A percentile compares a stretch with the other conserved stretches of the same genome.
Conservation (phyloP, 2,113 vertebrate species). For the Lepus europaeus region DNA sequence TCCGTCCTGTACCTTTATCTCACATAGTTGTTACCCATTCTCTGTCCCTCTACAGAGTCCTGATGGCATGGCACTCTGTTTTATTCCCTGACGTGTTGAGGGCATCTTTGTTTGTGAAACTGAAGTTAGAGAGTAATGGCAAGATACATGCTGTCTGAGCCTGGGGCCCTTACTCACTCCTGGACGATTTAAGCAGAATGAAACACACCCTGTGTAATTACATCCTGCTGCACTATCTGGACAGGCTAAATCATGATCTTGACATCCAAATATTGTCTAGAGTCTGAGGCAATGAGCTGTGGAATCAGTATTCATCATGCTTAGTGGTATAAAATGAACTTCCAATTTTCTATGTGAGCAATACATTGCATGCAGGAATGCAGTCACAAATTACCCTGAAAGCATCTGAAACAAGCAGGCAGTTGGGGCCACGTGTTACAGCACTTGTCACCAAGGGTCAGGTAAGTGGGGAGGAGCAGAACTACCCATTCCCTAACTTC, state of each 20-base stretch:
- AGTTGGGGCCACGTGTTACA: slow-evolving; percentile 17
- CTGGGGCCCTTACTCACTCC: neutral
- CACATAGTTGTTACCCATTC: slow-evolving; percentile 1
- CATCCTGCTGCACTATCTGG: slow-evolving; percentile 39
- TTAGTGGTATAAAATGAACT: slow-evolving; percentile 65
- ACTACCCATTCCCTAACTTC: slow-evolving; percentile 11
- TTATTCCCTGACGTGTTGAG: neutral
- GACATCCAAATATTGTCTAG: slow-evolving; percentile 1
- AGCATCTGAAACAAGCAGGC: neutral
- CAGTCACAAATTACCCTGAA: slow-evolving; percentile 62
- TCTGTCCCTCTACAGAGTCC: neutral
- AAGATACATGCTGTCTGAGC: neutral
- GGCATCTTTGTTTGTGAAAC: neutral
- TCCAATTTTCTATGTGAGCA: slow-evolving; percentile 61
- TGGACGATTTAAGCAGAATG: slow-evolving; percentile 36
- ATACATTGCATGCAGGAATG: neutral
- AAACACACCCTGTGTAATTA: slow-evolving; percentile 51
- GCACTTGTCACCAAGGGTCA: neutral
- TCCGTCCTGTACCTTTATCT: neutral
- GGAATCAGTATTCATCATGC: slow-evolving; percentile 62
- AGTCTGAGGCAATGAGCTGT: neutral
- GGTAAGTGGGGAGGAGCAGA: neutral
- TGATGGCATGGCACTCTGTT: neutral
- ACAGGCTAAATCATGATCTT: slow-evolving; percentile 64
- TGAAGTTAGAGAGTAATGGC: neutral